Evolutionary conservation across 2,113 vertebrate species (phyloP).

Genomic region (Tupaia chinensis): DNA sequence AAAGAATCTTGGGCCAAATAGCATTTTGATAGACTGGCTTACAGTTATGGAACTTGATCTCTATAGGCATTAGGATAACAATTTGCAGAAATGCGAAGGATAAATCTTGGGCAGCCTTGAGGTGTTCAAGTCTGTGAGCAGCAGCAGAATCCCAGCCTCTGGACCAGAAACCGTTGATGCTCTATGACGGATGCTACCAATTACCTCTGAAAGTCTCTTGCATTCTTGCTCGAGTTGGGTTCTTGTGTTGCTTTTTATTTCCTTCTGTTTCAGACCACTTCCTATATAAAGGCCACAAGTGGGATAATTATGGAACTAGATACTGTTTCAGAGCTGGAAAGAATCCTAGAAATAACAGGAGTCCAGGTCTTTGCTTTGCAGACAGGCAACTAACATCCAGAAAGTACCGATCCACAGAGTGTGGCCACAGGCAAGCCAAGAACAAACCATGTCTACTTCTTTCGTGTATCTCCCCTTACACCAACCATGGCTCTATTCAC

Average conservation of each 20-base stretch:
- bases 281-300: background rate
- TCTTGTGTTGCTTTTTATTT: constrained; percentile 19
- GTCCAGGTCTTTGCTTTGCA: background rate
- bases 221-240: background rate
- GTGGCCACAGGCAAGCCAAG: background rate
- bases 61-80: constrained; percentile 26
- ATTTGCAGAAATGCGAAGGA: constrained; percentile 30
- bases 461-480: background rate
- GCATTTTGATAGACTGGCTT: background rate
- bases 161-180: background rate
- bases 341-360: constrained; percentile 26
- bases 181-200: constrained; percentile 38
- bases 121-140: background rate
- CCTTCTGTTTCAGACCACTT: constrained; percentile 15
- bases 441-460: background rate
- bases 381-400: background rate
- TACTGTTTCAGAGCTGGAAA: constrained; percentile 30
- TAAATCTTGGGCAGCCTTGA: background rate
- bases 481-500: fast-evolving
- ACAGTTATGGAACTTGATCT: constrained; percentile 33
- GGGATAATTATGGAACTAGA: constrained; percentile 32
- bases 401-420: background rate
- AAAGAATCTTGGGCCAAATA: background rate
- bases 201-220: constrained; percentile 6
- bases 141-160: background rate